These are phyloP conservation scores for Collichthys lucidus DNA, from an alignment of 2,113 vertebrate species.

Conservation along the genomic window DNA sequence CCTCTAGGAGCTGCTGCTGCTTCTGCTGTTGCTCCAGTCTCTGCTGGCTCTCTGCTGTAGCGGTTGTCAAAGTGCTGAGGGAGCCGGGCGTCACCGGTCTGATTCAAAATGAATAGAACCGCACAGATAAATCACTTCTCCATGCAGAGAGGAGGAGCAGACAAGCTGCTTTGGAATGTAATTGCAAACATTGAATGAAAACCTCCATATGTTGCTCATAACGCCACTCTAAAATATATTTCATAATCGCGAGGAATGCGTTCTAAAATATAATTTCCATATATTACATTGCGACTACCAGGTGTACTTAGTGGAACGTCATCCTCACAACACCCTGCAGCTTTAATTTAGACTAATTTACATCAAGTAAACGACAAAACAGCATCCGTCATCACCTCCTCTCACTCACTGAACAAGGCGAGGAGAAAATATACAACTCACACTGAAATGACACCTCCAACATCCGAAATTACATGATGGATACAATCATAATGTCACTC, in stretches of 20 bases:
- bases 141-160: slow-evolving; percentile 49
- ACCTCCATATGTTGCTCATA: slow-evolving; percentile 52
- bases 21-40: slow-evolving; percentile 27
- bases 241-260: slow-evolving; percentile 30
- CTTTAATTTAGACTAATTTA: slow-evolving; percentile 43
- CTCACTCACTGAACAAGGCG: not conserved
- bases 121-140: slow-evolving; percentile 69
- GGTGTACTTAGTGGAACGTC: slow-evolving; percentile 6
- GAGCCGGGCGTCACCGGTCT: slow-evolving; percentile 49
- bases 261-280: slow-evolving; percentile 41
- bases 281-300: slow-evolving; percentile 21
- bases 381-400: slow-evolving; percentile 9
- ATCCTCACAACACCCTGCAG: slow-evolving; percentile 28
- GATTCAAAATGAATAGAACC: slow-evolving; percentile 52
- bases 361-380: slow-evolving; percentile 32
- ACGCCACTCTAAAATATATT: slow-evolving; percentile 38
- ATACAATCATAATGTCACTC: too few relatives aligned
- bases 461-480: not conserved
- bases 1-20: slow-evolving; percentile 51
- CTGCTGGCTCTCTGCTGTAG: slow-evolving; percentile 48
- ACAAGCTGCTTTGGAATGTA: slow-evolving; percentile 55
- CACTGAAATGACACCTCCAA: not conserved
- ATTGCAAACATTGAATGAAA: slow-evolving; percentile 61
- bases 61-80: slow-evolving; percentile 57
- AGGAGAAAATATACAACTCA: not conserved